Conservation (phyloP, 2,113 vertebrate species). For the Clinocottus analis region DNA sequence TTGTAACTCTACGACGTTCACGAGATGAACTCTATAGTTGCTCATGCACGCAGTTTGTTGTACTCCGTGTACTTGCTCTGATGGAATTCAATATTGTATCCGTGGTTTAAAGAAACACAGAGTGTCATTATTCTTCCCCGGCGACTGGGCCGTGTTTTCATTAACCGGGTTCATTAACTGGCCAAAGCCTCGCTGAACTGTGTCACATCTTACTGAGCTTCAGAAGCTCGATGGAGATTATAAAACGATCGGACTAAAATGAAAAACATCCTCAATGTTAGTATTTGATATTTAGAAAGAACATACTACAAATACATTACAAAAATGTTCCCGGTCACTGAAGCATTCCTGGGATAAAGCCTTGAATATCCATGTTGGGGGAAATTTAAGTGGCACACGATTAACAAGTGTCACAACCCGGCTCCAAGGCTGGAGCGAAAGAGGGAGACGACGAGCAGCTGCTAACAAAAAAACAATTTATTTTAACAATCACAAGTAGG, state of each 20-base stretch:
- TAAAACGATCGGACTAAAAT: not conserved
- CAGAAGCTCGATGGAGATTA: not conserved
- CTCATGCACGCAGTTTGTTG: not conserved
- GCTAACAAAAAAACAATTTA: too few relatives aligned
- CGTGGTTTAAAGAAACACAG: not conserved
- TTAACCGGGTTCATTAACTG: not conserved
- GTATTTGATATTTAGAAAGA: constrained; percentile 6
- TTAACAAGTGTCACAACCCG: too few relatives aligned
- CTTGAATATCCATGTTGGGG: not conserved
- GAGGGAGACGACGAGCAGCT: too few relatives aligned
- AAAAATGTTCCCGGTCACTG: not conserved
- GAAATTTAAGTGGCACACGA: not conserved
- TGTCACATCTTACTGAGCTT: not conserved
- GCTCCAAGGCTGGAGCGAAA: too few relatives aligned
- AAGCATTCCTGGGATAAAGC: not conserved
- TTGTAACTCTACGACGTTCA: not conserved
- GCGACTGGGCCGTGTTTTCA: not conserved
- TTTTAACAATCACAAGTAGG: too few relatives aligned
- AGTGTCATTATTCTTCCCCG: not conserved
- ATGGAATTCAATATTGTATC: not conserved
- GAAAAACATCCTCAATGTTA: not conserved
- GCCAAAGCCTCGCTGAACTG: constrained; percentile 4
- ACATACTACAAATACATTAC: not conserved
- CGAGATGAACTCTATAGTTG: not conserved
- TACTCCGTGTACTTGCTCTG: not conserved